phyloP scores from a whole-genome alignment of 2,888 invertebrate genomes.

The Tubulanus polymorphus region DNA sequence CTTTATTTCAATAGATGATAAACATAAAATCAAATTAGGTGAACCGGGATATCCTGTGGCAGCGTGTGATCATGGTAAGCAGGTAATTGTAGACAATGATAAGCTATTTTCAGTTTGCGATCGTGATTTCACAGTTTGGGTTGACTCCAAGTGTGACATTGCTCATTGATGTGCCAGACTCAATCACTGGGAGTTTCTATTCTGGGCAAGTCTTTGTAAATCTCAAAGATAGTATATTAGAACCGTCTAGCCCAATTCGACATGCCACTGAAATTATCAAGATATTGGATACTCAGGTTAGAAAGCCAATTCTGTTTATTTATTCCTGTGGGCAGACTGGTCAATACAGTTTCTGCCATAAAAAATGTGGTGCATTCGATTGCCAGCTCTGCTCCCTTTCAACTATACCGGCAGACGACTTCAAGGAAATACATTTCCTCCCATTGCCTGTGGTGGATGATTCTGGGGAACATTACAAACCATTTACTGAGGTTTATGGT shows the following conservation, averaged over 20 bases:
- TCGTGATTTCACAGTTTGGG: slow-evolving; percentile 8
- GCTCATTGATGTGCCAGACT: slow-evolving; percentile 17
- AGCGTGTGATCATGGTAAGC: slow-evolving; percentile 2
- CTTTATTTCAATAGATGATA: slow-evolving; percentile 8
- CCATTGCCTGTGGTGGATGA: background rate
- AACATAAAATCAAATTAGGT: slow-evolving; percentile 9
- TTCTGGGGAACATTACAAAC: background rate
- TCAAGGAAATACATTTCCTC: background rate
- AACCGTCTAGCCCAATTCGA: slow-evolving; percentile 19
- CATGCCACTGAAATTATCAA: slow-evolving; percentile 16
- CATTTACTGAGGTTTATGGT: slow-evolving; percentile 3
- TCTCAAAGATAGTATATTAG: slow-evolving; percentile 17
- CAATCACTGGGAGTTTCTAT: slow-evolving; percentile 16
- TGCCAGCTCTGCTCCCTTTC: background rate
- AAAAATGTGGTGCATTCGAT: slow-evolving; percentile 1
- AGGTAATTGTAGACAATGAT: slow-evolving; percentile 6
- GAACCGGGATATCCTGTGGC: slow-evolving; percentile 8
- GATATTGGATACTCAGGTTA: background rate
- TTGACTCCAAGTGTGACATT: slow-evolving; percentile 14
- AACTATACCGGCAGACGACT: background rate
- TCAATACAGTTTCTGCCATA: background rate
- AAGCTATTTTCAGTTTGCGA: slow-evolving; percentile 7
- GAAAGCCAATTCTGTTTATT: too few relatives aligned
- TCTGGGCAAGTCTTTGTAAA: slow-evolving; percentile 19
- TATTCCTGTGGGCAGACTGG: too few relatives aligned